Base-by-base conservation (phyloP, 2,797 vertebrate genomes). In the Aeoliscus strigatus region DNA sequence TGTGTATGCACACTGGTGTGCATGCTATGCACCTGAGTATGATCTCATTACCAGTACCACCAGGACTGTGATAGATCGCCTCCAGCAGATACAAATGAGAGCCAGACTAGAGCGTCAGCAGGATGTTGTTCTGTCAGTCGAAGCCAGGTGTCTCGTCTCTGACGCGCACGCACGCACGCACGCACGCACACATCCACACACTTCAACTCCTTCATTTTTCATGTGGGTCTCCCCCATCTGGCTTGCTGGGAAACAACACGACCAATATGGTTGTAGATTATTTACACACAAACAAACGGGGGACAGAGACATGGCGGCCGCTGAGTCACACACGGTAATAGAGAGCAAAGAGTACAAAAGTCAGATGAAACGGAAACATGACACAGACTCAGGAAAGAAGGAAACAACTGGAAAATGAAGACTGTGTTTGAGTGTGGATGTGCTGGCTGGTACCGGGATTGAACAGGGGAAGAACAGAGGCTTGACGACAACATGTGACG, bases 31-130 rank as follows among this genome's bases (percentile, higher is more conserved):
- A 38, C 11, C 27, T 45, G 35, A 44, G 23, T 35, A 45, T 60
- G 67, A 73, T 60, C 48, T 73, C 43, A 79, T 77, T 68, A 43
- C 45, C 51, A 55, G 43, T 60, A 66, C 70, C 68, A 67, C 39
- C 25, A 28, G 37, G 53, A 73, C 60, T 51, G 60, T 70, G 65
- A 72, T 56, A 75, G 51, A 68, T 48, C 35, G 54, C 70, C 68
- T 68, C 55, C 56, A 60, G 70, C 62, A 47, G 16, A 51, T 16
- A 61, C 35, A 25, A 51, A 32, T 37, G 40, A 36, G 28, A 59
- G n/a, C 75, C 55, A 78, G 61, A 75, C 64, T 41, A 66, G 27
- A 54, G 46, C 61, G 43, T 75, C 71, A 76, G 67, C 56, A 75
- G 67, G 66, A 73, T 46, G 51, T 66, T 37, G 14, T 52, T 49